Percentiles rank a stretch among this genome's conserved stretches.
Conservation (phyloP, 2,888 invertebrate genomes). For the Drosophila nigricruria region DNA sequence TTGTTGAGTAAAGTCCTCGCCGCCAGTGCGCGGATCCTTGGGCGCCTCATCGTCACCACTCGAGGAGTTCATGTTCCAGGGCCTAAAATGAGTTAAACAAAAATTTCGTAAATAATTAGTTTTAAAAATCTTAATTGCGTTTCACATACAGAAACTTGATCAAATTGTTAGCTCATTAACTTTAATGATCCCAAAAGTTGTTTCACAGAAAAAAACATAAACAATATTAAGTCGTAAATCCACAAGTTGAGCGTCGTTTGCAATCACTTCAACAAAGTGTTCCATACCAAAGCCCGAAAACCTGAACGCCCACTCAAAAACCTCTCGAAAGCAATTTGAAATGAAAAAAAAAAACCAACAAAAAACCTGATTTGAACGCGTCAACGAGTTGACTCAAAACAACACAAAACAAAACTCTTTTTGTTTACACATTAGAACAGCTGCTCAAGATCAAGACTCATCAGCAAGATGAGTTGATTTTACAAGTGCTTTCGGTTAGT, state of each 20-base stretch:
- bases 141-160: neutral
- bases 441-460: conserved; percentile 7
- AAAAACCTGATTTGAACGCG: conserved; percentile 11
- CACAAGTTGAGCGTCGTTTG: conserved; percentile 9
- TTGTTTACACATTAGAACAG: conserved; percentile 16
- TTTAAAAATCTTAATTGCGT: neutral
- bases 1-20: conserved; percentile 89
- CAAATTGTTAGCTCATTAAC: neutral
- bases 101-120: conserved; percentile 12
- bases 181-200: conserved; percentile 13
- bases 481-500: neutral
- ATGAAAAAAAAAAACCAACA: conserved; percentile 11
- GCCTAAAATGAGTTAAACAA: conserved; percentile 85
- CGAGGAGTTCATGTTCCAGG: conserved; percentile 87
- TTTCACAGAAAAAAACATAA: conserved; percentile 1
- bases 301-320: conserved; percentile 25
- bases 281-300: conserved; percentile 12
- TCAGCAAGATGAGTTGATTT: conserved; percentile 4
- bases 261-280: conserved; percentile 45
- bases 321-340: conserved; percentile 32
- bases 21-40: conserved; percentile 93
- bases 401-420: conserved; percentile 10
- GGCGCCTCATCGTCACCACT: conserved; percentile 92
- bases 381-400: conserved; percentile 17
- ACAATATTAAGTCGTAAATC: neutral